phyloP scores from a whole-genome alignment of 2,797 vertebrate species.

The Lemur catta region DNA sequence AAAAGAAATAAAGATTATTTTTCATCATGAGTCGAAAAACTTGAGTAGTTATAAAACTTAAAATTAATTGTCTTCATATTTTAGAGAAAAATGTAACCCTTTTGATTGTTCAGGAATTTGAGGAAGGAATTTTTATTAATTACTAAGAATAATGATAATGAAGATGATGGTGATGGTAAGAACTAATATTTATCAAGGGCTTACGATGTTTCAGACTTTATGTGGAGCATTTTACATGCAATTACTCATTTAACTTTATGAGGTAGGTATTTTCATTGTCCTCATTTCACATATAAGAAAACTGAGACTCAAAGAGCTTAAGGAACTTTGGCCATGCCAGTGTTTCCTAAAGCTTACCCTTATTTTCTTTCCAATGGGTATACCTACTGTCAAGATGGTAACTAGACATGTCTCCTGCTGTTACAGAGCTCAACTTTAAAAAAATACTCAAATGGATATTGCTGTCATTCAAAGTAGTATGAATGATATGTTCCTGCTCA shows the following conservation, averaged over 20 bases:
- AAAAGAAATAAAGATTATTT: conserved; percentile 61
- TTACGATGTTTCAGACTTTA: background rate
- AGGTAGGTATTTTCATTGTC: background rate
- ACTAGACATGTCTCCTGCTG: background rate
- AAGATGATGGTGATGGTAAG: background rate
- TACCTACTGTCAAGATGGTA: background rate
- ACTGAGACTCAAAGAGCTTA: background rate
- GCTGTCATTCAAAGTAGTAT: background rate
- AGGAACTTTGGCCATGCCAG: background rate
- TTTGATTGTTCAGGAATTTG: conserved; percentile 56
- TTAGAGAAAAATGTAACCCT: conserved; percentile 63
- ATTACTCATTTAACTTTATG: background rate
- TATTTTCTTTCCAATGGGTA: background rate
- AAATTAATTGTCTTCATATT: conserved; percentile 53
- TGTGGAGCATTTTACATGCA: background rate
- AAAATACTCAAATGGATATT: background rate
- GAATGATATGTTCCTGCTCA: background rate
- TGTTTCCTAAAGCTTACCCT: background rate
- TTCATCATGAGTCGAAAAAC: conserved; percentile 49
- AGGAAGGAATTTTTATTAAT: conserved; percentile 59
- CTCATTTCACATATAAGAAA: background rate
- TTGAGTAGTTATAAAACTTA: conserved; percentile 50
- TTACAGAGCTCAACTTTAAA: background rate
- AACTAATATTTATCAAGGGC: background rate
- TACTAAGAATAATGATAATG: background rate